Conservation (phyloP, 2,888 invertebrate species). For the Lasioglossum lativentre region DNA sequence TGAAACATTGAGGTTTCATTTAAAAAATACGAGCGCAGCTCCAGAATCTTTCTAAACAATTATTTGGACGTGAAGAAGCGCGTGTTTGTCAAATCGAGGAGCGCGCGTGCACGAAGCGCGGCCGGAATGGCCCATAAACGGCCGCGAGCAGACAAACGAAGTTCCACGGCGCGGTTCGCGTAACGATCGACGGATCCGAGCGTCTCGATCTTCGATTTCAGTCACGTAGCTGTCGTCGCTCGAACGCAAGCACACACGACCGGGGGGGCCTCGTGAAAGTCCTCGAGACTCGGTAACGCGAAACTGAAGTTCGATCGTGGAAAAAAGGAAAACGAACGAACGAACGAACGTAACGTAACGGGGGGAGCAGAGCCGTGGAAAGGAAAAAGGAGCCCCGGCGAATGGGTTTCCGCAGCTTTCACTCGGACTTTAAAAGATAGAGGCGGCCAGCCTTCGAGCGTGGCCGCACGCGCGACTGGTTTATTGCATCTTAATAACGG, state of each 20-base stretch:
- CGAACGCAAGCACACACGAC: conserved; percentile 33
- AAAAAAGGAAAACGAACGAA: conserved; percentile 12
- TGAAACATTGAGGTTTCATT: not conserved
- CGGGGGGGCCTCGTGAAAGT: conserved; percentile 58
- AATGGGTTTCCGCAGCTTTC: conserved; percentile 63
- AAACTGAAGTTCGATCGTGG: conserved; percentile 42
- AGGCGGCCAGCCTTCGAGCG: conserved; percentile 47
- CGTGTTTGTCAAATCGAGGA: not conserved
- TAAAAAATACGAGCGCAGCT: not conserved
- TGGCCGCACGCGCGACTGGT: conserved; percentile 52
- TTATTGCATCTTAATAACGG: conserved; percentile 58
- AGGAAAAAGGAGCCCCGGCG: conserved; percentile 46
- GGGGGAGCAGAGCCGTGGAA: not conserved
- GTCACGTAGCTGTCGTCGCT: conserved; percentile 14
- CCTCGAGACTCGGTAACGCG: conserved; percentile 39
- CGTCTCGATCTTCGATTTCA: conserved; percentile 31
- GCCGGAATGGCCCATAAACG: not conserved
- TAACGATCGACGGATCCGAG: conserved; percentile 1
- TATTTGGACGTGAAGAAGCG: not conserved
- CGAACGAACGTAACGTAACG: not conserved
- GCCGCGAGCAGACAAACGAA: not conserved
- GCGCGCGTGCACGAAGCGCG: not conserved
- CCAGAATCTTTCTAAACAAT: not conserved
- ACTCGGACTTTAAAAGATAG: conserved; percentile 52
- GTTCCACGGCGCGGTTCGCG: not conserved